Conservation (phyloP, 2,113 vertebrate species). For the Amphilophus citrinellus region DNA sequence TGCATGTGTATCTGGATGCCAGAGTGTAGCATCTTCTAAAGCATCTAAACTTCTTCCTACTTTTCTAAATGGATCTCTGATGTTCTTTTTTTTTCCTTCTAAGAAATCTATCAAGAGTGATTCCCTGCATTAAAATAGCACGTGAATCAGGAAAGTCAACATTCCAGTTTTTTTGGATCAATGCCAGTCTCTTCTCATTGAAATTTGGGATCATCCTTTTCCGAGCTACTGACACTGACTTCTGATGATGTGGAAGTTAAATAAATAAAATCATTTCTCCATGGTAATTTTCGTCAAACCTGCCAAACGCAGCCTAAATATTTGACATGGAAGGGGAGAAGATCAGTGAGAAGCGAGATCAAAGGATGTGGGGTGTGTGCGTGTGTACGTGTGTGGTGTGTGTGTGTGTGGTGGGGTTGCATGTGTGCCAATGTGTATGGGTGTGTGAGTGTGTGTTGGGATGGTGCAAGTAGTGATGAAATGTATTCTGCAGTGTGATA, state of each 20-base stretch:
- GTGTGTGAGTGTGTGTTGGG: conserved; percentile 29
- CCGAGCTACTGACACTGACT: conserved; percentile 46
- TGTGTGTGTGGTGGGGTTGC: not conserved
- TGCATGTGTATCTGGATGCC: conserved; percentile 3
- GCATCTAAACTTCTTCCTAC: not conserved
- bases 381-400: not conserved
- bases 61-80: conserved; percentile 11
- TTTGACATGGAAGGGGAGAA: conserved; percentile 80
- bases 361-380: conserved; percentile 55
- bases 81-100: conserved; percentile 8
- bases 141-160: conserved; percentile 42
- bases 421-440: not conserved
- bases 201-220: conserved; percentile 37
- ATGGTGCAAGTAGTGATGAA: conserved; percentile 72
- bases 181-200: conserved; percentile 14
- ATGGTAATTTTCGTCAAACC: conserved; percentile 77
- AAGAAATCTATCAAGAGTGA: conserved; percentile 27
- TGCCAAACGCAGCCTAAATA: conserved; percentile 82
- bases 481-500: conserved; percentile 70
- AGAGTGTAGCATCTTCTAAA: not conserved
- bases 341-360: conserved; percentile 80
- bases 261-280: conserved; percentile 77
- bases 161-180: conserved; percentile 28
- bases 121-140: conserved; percentile 36
- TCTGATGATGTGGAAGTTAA: conserved; percentile 71